Conservation (phyloP, 2,797 vertebrate genomes). For the Anas flavirostris region DNA sequence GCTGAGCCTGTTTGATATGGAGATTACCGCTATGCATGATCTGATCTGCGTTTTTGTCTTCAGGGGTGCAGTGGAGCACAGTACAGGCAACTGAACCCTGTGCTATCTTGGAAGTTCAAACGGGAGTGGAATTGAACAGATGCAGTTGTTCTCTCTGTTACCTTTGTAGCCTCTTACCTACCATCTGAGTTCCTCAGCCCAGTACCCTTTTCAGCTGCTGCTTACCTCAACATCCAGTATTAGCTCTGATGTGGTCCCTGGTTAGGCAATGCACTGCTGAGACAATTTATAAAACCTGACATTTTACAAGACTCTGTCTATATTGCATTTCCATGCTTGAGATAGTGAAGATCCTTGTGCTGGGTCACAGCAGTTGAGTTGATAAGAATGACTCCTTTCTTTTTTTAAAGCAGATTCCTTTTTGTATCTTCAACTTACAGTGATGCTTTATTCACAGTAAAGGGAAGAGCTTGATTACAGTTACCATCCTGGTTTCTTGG, state of each 20-base stretch:
- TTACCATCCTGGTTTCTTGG: background rate
- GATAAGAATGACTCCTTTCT: background rate
- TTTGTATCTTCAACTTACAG: background rate
- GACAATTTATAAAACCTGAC: background rate
- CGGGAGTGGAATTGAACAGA: fast-evolving
- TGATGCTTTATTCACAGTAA: background rate
- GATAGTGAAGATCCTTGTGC: background rate
- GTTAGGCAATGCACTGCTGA: background rate
- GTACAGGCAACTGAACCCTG: background rate
- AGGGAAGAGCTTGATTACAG: background rate
- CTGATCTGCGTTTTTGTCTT: background rate
- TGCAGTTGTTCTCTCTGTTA: fast-evolving
- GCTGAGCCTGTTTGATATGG: background rate
- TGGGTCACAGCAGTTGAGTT: background rate
- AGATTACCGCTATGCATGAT: background rate
- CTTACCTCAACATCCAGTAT: background rate
- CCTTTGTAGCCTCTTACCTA: background rate
- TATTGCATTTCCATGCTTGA: background rate
- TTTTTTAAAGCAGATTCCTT: background rate
- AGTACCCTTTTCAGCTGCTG: background rate
- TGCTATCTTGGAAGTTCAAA: background rate
- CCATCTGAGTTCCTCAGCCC: background rate
- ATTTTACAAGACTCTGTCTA: background rate
- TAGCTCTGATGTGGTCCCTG: background rate
- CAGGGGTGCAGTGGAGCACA: background rate